Base-by-base conservation (phyloP, 2,113 vertebrate genomes). In the Tragelaphus scriptus region DNA sequence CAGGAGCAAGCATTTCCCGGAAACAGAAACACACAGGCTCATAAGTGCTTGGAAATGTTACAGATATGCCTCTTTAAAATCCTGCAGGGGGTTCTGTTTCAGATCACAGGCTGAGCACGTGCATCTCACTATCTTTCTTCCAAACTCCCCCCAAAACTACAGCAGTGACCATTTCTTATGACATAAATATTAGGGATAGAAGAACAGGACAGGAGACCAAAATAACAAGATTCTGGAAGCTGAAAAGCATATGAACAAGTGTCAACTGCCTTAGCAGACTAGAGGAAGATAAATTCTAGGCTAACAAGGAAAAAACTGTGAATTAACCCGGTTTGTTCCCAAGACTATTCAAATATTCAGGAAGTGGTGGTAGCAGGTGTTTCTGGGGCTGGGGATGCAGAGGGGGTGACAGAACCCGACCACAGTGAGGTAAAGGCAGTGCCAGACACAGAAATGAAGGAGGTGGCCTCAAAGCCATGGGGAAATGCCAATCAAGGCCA, bases 391-490 rank as follows among this genome's bases (percentile, higher is more conserved):
- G n/a, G 25, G 17, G 32, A 32, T 1, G 51, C 19, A 4, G 47
- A 1, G 7, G 8, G 0, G 4, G 44, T 2, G 58, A 65, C 17
- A 2, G 44, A 6, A 19, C 40, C 25, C 2, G 5, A 30, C 23
- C 56, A 25, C 0, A 26, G 17, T 1, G 12, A 17, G 63, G 30
- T 3, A 10, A 14, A 47, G 21, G 53, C 13, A 23, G 25, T 0
- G 11, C 28, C 81, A n/a, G 79, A 40, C n/a, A 55, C 19, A 44
- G 15, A 5, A 12, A 1, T 3, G 1, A 14, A 9, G 17, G 63
- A 3, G 3, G 40, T 0, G 53, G 8, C 44, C 0, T 19, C 53
- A 8, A 0, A 4, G 88, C 21, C 65, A 0, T 0, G 1, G 71
- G 51, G 85, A 81, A 26, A 80, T 0, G 13, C 28, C 32, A 4